A percentile compares a stretch with the other conserved stretches of the same genome.
phyloP scores from a whole-genome alignment of 1,140 invertebrate species.

The Apis cerana region DNA sequence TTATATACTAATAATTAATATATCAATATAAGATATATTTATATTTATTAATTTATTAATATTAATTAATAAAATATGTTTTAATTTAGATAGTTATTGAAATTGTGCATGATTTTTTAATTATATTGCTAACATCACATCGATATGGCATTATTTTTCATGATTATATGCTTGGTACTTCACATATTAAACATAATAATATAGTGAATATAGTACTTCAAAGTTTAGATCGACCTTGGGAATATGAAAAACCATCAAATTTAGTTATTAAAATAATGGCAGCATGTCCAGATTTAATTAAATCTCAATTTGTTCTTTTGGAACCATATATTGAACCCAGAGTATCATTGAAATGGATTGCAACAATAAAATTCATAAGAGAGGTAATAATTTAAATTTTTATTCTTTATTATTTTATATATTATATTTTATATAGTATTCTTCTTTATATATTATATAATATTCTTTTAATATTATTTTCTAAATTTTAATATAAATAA shows the following conservation, averaged over 20 bases:
- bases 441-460: too few species aligned
- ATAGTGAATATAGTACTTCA: slow-evolving; percentile 85
- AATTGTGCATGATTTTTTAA: slow-evolving; percentile 85
- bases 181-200: slow-evolving; percentile 83
- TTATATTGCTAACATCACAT: slow-evolving; percentile 86
- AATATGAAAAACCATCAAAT: slow-evolving; percentile 84
- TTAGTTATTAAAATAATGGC: slow-evolving; percentile 85
- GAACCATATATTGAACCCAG: slow-evolving; percentile 84
- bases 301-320: slow-evolving; percentile 83
- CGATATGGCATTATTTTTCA: slow-evolving; percentile 86
- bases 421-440: background rate
- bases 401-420: background rate
- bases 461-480: background rate
- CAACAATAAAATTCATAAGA: slow-evolving; percentile 81
- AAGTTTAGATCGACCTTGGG: slow-evolving; percentile 85
- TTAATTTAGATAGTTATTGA: slow-evolving; percentile 79
- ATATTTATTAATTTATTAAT: too few species aligned
- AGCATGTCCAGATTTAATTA: slow-evolving; percentile 87
- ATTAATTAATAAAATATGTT: background rate
- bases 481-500: background rate
- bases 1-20: background rate
- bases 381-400: slow-evolving; percentile 71
- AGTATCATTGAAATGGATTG: slow-evolving; percentile 83
- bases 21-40: background rate
- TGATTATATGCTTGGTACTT: slow-evolving; percentile 83